These are phyloP conservation scores for Syngnathus acus DNA, from an alignment of 2,797 vertebrate genomes.

Conservation along the genomic window DNA sequence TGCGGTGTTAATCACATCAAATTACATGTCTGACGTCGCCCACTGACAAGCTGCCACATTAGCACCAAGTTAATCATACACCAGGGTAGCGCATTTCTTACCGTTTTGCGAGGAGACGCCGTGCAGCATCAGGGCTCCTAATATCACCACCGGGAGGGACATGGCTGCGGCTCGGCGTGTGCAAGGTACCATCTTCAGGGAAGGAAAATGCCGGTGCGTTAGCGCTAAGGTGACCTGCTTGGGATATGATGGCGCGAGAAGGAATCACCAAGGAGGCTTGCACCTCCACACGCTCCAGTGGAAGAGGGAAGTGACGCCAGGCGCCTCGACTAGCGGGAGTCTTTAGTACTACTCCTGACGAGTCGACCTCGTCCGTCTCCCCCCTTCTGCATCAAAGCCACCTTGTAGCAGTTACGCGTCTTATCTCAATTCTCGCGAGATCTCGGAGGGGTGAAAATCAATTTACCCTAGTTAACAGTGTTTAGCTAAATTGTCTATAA, in stretches of 20 bases:
- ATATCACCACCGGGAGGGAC: conserved; percentile 56
- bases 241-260: conserved; percentile 16
- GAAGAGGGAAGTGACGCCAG: conserved; percentile 37
- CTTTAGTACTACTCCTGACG: conserved; percentile 14
- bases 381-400: conserved; percentile 21
- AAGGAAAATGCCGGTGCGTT: conserved; percentile 28
- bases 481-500: neutral
- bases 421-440: conserved; percentile 54
- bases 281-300: conserved; percentile 33
- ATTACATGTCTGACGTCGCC: neutral
- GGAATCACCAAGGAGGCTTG: conserved; percentile 23
- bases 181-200: conserved; percentile 56
- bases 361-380: conserved; percentile 49
- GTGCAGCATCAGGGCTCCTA: conserved; percentile 66
- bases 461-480: neutral
- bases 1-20: neutral
- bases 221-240: conserved; percentile 41
- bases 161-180: conserved; percentile 57
- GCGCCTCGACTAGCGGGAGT: conserved; percentile 27
- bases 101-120: conserved; percentile 68
- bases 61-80: conserved; percentile 12
- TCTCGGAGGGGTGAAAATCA: conserved; percentile 2
- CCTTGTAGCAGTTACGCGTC: conserved; percentile 8
- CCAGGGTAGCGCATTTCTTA: conserved; percentile 38
- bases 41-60: conserved; percentile 18